Base-by-base conservation (phyloP, 2,888 invertebrate genomes). In the Cephalotes varians region DNA sequence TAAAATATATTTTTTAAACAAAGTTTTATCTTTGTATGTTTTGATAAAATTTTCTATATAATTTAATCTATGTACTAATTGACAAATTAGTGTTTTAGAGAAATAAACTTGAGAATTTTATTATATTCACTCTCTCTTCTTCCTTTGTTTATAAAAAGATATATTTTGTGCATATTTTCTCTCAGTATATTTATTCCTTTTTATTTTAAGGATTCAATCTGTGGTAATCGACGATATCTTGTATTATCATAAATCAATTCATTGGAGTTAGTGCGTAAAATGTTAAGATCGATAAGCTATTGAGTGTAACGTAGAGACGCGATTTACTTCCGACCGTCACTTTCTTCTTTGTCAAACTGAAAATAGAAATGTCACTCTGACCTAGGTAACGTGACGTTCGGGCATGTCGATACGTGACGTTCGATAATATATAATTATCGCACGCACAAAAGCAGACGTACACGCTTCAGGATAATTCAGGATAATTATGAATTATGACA, bases 331-430 rank as follows among this genome's bases (percentile, higher is more conserved):
- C 56, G 44, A 77, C 18, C 31, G n/a, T 71, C 34, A 79, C 69
- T 79, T 79, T 79, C 77, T 71, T 79, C 56, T 58, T 71, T 31
- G 44, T 69, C 56, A 79, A 56, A 71, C 69, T 69, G 47, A 79
- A 79, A 79, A 79, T 79, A 79, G 58, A 77, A 71, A 34, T 69
- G 10, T 44, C 69, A 44, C 44, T 44, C 56, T n/a, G 49, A 69
- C 31, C 31, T 69, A 25, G 67, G 21, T 28, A 49, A 62, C 47
- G 25, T 58, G 34, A 47, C 34, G 34, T 77, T 54, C 34, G 54
- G 56, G 54, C 6, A 31, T 10, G 10, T 49, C n/a, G 40, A 37
- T 77, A 56, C 12, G 21, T 31, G n/a, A n/a, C n/a, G n/a, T n/a
- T n/a, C n/a, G n/a, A n/a, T n/a, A n/a, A n/a, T n/a, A n/a, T n/a